These are phyloP conservation scores for Hypanus sabinus DNA, from an alignment of 2,113 vertebrate genomes.

Conservation along the genomic window DNA sequence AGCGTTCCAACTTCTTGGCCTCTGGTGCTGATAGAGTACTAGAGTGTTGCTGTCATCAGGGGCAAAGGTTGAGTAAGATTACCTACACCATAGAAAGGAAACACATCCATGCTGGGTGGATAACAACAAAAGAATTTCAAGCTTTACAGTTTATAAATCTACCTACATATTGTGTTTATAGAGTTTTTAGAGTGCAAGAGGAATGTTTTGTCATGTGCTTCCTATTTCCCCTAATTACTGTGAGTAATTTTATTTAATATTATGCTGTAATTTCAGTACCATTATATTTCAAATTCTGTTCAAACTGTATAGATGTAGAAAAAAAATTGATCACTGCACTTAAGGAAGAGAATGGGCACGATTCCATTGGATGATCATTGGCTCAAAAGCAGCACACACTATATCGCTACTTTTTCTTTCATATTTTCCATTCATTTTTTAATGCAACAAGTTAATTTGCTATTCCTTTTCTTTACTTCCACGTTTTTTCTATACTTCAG, in stretches of 20 bases:
- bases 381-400: not conserved
- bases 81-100: conserved; percentile 11
- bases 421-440: not conserved
- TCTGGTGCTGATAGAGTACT: conserved; percentile 25
- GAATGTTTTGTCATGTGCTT: not conserved
- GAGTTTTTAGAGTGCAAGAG: not conserved
- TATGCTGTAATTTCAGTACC: not conserved
- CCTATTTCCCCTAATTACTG: not conserved
- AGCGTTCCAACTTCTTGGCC: conserved; percentile 1
- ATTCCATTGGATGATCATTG: not conserved
- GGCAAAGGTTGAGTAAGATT: not conserved
- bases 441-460: conserved; percentile 11
- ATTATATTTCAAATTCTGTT: not conserved
- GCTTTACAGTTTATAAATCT: conserved; percentile 9
- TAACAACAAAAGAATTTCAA: not conserved
- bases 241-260: not conserved
- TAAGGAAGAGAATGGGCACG: not conserved
- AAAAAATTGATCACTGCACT: not conserved
- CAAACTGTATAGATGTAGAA: not conserved
- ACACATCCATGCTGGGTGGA: not conserved
- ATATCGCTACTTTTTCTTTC: not conserved
- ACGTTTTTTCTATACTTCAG: not conserved
- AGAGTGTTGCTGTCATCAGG: conserved; percentile 31
- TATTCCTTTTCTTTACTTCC: not conserved
- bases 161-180: not conserved